Conservation (phyloP, 2,113 vertebrate genomes). For the Isurus oxyrinchus region DNA sequence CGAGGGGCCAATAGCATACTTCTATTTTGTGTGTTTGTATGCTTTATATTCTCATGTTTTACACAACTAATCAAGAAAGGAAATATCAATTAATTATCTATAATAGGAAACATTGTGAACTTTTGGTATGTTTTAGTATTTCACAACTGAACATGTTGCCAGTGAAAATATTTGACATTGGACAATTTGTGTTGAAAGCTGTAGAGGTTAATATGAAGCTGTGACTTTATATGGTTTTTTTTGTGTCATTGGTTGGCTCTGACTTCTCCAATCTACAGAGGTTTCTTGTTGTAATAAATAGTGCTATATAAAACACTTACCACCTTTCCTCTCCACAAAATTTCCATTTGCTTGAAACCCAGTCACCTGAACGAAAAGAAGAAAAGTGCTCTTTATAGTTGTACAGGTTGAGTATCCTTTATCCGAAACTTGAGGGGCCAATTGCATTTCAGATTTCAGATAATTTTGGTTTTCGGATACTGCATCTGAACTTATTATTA, state of each 20-base stretch:
- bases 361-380: background rate
- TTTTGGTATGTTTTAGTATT: background rate
- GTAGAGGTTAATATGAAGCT: background rate
- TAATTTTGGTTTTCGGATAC: too few relatives aligned
- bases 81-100: background rate
- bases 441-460: too few relatives aligned
- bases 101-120: background rate
- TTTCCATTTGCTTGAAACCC: background rate
- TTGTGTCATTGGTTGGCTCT: background rate
- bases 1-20: too few relatives aligned
- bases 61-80: background rate
- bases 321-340: background rate
- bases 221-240: background rate
- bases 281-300: background rate
- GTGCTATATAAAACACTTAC: background rate
- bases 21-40: too few relatives aligned
- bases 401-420: too few relatives aligned
- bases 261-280: background rate
- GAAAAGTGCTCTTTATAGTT: background rate
- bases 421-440: too few relatives aligned
- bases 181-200: background rate
- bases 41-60: background rate
- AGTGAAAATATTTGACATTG: background rate
- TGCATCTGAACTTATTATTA: too few relatives aligned
- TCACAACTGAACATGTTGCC: background rate